A percentile compares a stretch with the other conserved stretches of the same genome.
Conservation (phyloP, 1,140 invertebrate genomes). For the Anadara kagoshimensis region DNA sequence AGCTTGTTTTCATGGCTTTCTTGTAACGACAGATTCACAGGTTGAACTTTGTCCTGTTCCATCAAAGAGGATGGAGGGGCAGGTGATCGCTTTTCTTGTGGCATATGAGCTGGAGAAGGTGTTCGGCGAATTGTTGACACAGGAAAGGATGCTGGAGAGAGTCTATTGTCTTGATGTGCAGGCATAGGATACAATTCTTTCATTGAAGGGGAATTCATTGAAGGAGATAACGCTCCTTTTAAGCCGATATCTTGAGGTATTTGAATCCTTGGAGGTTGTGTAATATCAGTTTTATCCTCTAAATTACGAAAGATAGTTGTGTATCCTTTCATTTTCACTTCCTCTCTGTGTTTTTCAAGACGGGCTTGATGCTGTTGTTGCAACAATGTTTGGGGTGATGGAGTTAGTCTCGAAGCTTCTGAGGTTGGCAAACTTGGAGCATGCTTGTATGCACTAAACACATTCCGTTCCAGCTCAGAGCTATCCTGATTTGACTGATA, state of each 20-base stretch:
- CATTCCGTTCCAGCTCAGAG: neutral
- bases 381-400: neutral
- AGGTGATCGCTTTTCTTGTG: conserved; percentile 17
- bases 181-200: neutral
- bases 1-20: conserved; percentile 10
- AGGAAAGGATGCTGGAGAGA: conserved; percentile 6
- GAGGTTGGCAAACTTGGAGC: neutral
- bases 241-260: conserved; percentile 7
- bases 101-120: conserved; percentile 35
- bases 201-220: neutral
- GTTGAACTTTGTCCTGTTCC: conserved; percentile 21
- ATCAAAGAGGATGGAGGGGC: neutral
- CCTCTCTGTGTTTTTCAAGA: neutral
- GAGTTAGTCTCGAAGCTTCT: conserved; percentile 2
- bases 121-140: conserved; percentile 40
- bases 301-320: neutral
- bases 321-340: neutral
- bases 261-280: neutral
- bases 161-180: neutral
- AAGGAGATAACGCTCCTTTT: conserved; percentile 2
- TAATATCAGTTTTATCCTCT: neutral
- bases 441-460: neutral
- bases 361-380: neutral
- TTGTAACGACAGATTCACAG: conserved; percentile 34
- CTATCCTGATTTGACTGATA: too few species aligned